These are phyloP conservation scores for Halichoeres trimaculatus DNA, from an alignment of 2,113 vertebrate genomes.

Conservation along the genomic window DNA sequence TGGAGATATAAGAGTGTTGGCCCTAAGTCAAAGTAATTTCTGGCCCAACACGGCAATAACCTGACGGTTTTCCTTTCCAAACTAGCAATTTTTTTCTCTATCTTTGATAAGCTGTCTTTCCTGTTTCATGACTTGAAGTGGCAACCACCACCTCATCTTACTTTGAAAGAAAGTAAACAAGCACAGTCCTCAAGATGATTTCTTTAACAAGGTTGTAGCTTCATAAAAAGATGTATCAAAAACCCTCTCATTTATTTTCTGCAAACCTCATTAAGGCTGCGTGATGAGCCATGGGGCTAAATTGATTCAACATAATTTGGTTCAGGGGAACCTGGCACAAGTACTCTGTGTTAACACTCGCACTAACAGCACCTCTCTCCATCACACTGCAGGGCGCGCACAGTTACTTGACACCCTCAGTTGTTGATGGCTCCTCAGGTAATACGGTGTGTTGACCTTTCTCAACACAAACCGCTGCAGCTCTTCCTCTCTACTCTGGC, in stretches of 20 bases:
- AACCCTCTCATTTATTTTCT: not conserved
- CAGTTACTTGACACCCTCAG: conserved; percentile 24
- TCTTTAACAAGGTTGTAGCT: not conserved
- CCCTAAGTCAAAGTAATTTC: no score
- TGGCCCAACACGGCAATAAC: no score
- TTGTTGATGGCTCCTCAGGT: conserved; percentile 44
- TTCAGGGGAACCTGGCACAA: not conserved
- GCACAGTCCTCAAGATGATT: not conserved
- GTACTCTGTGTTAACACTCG: conserved; percentile 25
- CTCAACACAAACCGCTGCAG: conserved; percentile 46
- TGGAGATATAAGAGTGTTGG: no score
- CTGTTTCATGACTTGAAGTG: not conserved
- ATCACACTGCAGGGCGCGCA: conserved; percentile 28
- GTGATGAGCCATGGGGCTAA: not conserved
- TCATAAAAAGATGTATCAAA: not conserved
- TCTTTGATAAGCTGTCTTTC: no score
- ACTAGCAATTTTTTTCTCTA: no score
- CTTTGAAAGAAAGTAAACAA: not conserved
- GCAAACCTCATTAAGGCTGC: not conserved
- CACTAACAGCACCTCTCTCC: conserved; percentile 19
- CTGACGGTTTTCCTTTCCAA: no score
- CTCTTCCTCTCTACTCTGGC: conserved; percentile 10
- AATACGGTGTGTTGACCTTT: conserved; percentile 39
- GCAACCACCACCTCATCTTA: not conserved
- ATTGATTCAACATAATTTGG: not conserved